phyloP scores from a whole-genome alignment of 1,140 invertebrate genomes.

The Solenopsis fugax region DNA sequence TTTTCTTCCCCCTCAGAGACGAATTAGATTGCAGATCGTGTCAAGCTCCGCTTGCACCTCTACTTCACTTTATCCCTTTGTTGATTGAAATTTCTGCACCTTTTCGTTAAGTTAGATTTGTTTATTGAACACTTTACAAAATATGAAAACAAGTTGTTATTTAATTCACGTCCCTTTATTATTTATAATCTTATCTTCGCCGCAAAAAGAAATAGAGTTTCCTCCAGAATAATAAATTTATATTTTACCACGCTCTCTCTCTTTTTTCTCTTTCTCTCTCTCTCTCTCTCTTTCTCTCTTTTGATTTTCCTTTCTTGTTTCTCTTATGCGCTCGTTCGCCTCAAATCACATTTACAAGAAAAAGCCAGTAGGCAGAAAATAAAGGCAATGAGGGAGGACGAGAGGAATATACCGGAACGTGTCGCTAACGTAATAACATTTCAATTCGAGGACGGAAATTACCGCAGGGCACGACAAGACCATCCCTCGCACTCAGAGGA shows the following conservation, averaged over 20 bases:
- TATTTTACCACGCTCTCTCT: neutral
- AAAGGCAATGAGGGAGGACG: slow-evolving; percentile 12
- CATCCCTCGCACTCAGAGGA: slow-evolving; percentile 71
- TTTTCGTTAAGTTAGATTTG: neutral
- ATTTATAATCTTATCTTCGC: neutral
- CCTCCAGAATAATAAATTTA: neutral
- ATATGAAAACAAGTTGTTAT: neutral
- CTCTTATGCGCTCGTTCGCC: neutral
- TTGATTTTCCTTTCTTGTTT: slow-evolving; percentile 17
- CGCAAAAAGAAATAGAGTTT: neutral
- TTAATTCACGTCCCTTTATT: neutral
- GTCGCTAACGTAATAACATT: slow-evolving; percentile 85
- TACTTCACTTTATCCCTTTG: slow-evolving; percentile 12
- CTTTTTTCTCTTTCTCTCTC: neutral
- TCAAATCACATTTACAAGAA: slow-evolving; percentile 72
- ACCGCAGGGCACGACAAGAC: slow-evolving; percentile 70
- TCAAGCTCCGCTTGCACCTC: slow-evolving; percentile 39
- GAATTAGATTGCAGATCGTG: slow-evolving; percentile 61
- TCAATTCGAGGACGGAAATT: slow-evolving; percentile 86
- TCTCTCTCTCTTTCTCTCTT: neutral
- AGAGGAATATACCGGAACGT: slow-evolving; percentile 77
- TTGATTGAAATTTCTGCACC: slow-evolving; percentile 25
- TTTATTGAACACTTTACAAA: neutral
- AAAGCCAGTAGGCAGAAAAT: slow-evolving; percentile 67
- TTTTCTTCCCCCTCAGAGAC: slow-evolving; percentile 30